These are phyloP conservation scores for Coelinius sp. DNA, from an alignment of 2,888 invertebrate genomes.

Conservation along the genomic window DNA sequence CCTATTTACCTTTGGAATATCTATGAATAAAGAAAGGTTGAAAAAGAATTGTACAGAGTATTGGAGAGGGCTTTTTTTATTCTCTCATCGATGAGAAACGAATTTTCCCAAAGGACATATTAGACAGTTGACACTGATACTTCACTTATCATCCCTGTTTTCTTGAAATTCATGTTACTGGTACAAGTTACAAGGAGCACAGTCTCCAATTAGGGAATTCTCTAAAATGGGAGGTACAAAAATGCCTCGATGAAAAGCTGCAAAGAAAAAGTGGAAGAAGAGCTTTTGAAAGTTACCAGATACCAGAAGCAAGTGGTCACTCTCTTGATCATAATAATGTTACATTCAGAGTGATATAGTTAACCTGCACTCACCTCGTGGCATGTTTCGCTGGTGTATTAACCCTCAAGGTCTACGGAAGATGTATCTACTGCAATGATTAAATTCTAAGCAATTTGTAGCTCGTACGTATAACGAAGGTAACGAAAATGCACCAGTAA, in stretches of 20 bases:
- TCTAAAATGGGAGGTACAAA: background rate
- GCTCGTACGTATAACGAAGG: constrained; percentile 63
- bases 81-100: background rate
- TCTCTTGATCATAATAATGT: constrained; percentile 17
- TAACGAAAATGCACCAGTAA: constrained; percentile 40
- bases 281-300: background rate
- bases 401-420: constrained; percentile 3
- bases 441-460: constrained; percentile 69
- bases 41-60: constrained; percentile 1
- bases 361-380: background rate
- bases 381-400: background rate
- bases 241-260: background rate
- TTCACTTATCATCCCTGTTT: background rate
- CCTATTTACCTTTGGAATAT: background rate
- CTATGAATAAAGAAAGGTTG: constrained; percentile 8
- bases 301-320: constrained; percentile 22
- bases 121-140: background rate
- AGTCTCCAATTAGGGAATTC: background rate
- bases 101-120: background rate
- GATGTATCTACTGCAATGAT: constrained; percentile 67
- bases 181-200: background rate
- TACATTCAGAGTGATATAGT: constrained; percentile 12
- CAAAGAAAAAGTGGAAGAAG: background rate
- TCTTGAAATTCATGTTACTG: background rate
- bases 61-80: background rate